Percentiles rank a stretch among this genome's conserved stretches.
Evolutionary conservation across 2,888 invertebrate genomes (phyloP).

Genomic region (Meandrusa payeni): DNA sequence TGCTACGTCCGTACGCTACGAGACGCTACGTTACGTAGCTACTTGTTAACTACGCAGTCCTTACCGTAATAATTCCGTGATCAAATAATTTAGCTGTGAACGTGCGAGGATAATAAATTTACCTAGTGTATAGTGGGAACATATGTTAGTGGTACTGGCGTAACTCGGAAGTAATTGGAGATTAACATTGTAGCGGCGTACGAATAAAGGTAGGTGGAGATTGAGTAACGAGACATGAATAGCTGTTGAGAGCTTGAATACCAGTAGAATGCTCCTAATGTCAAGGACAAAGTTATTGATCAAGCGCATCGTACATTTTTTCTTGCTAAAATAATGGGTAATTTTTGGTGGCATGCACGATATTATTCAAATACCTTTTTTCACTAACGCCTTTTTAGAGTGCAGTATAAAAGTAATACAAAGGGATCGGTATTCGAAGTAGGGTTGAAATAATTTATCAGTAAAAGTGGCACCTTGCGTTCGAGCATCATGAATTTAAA

Average conservation of each 20-base stretch:
- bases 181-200: slow-evolving; percentile 30
- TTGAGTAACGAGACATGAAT: slow-evolving; percentile 52
- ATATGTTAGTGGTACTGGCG: slow-evolving; percentile 40
- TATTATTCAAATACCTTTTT: too few species aligned
- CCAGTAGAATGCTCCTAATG: slow-evolving; percentile 50
- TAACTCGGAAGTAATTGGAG: slow-evolving; percentile 30
- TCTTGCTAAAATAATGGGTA: too few species aligned
- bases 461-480: slow-evolving; percentile 53
- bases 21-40: slow-evolving; percentile 54
- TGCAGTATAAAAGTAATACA: slow-evolving; percentile 53
- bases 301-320: too few species aligned
- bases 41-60: slow-evolving; percentile 43
- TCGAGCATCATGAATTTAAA: slow-evolving; percentile 42
- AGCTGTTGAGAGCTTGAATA: slow-evolving; percentile 43
- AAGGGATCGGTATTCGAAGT: slow-evolving; percentile 50
- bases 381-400: too few species aligned
- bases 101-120: slow-evolving; percentile 43
- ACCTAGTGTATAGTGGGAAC: slow-evolving; percentile 43
- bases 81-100: slow-evolving; percentile 47
- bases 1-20: slow-evolving; percentile 65
- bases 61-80: slow-evolving; percentile 32
- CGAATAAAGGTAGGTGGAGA: slow-evolving; percentile 58
- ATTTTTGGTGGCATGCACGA: too few species aligned
- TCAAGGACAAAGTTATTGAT: slow-evolving; percentile 76
- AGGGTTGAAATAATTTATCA: slow-evolving; percentile 65